Percentiles rank a stretch among this genome's conserved stretches.
Conservation (phyloP, 2,888 invertebrate genomes). For the Caenorhabditis afra region DNA sequence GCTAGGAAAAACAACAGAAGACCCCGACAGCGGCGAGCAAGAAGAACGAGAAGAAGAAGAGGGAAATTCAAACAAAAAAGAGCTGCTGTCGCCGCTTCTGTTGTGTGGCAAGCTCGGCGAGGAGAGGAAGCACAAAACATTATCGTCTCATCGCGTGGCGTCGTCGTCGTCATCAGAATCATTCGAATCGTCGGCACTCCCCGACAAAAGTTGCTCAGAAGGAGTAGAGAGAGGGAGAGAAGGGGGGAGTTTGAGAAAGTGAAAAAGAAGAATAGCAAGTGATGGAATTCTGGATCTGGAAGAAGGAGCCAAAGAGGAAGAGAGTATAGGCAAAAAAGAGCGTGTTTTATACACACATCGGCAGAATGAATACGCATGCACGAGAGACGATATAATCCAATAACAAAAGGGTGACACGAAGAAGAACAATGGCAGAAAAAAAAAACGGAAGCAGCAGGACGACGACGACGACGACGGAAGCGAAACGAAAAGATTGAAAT, state of each 20-base stretch:
- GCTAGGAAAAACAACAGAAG: background rate
- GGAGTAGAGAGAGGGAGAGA: background rate
- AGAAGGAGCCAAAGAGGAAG: background rate
- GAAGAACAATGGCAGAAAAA: background rate
- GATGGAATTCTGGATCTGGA: background rate
- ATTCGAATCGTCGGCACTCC: no score
- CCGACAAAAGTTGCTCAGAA: no score
- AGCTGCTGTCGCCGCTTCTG: no score
- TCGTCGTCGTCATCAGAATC: no score
- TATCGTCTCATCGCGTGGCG: no score
- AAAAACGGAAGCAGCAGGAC: no score
- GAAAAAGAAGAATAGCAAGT: background rate
- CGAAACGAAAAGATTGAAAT: no score
- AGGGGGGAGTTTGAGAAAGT: background rate
- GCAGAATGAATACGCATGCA: no score
- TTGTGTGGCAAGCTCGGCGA: no score
- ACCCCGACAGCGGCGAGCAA: background rate
- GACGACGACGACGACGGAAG: no score
- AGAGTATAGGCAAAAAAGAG: background rate
- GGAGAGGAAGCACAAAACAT: no score
- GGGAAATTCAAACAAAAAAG: constrained; percentile 2
- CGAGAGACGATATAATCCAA: constrained; percentile 26
- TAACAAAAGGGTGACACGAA: constrained; percentile 26
- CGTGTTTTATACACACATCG: background rate
- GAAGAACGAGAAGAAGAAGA: background rate